Evolutionary conservation across 2,113 vertebrate species (phyloP).

Genomic region (Lethenteron reissneri): DNA sequence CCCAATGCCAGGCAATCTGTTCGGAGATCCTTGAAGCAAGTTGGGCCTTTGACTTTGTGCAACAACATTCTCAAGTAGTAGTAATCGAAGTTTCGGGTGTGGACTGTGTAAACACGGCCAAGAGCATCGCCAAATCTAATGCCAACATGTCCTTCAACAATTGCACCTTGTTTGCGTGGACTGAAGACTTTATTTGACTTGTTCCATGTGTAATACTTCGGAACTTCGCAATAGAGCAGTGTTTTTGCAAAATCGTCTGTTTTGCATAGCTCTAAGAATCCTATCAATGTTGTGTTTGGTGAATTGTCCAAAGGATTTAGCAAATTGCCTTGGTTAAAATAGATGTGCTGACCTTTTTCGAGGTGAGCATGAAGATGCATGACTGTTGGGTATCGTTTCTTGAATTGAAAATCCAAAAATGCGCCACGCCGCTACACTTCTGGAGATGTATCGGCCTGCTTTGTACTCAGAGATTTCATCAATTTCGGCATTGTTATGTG

Average conservation of each 20-base stretch:
- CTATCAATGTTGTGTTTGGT: background rate
- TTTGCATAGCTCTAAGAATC: background rate
- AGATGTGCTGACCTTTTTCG: no score
- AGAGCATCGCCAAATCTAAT: background rate
- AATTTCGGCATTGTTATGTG: no score
- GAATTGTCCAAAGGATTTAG: background rate
- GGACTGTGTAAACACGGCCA: background rate
- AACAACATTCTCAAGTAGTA: background rate
- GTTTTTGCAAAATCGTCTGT: background rate
- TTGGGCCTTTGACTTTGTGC: background rate
- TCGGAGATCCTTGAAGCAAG: background rate
- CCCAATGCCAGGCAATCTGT: no score
- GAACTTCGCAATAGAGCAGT: background rate
- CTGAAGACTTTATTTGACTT: background rate
- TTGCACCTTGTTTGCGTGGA: background rate
- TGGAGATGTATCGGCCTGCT: no score
- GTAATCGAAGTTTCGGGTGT: background rate
- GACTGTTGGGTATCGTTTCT: background rate
- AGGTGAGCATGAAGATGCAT: background rate
- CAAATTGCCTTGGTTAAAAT: background rate
- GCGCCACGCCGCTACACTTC: no score
- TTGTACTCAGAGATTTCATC: no score
- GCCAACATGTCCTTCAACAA: background rate
- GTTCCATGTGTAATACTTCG: background rate
- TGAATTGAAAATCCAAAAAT: background rate